Percentiles rank a stretch among this genome's conserved stretches.
Evolutionary conservation across 2,113 vertebrate genomes (phyloP).

Genomic region (Scartelaos histophorus): DNA sequence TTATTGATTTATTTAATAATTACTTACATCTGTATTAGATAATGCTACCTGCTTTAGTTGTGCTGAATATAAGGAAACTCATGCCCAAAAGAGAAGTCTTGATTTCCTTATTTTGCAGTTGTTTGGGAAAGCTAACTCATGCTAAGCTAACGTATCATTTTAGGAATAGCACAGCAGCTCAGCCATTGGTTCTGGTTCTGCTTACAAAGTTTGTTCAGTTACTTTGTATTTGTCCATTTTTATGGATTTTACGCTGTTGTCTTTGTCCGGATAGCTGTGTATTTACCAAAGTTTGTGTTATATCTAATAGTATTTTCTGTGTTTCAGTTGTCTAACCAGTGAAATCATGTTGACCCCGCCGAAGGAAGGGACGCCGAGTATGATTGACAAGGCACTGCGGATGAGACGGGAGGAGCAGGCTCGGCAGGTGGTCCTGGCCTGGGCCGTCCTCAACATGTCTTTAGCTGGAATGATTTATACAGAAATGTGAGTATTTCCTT

Average conservation of each 20-base stretch:
- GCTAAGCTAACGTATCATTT: conserved; percentile 19
- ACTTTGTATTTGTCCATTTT: neutral
- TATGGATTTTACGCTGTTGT: neutral
- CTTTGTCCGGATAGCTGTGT: neutral
- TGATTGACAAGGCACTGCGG: conserved; percentile 88
- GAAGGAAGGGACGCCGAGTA: conserved; percentile 72
- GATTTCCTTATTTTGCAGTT: neutral
- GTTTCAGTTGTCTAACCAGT: conserved; percentile 23
- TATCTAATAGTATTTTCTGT: neutral
- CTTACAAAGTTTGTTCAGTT: neutral
- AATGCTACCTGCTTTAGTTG: neutral
- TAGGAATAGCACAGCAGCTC: conserved; percentile 20
- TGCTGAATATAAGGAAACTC: neutral
- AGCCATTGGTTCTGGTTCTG: neutral
- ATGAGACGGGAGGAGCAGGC: conserved; percentile 89
- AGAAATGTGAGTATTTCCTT: conserved; percentile 83
- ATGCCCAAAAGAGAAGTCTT: neutral
- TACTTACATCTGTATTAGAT: neutral
- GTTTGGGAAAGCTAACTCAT: conserved; percentile 32
- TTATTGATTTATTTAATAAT: neutral
- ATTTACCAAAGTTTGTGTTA: too few relatives aligned
- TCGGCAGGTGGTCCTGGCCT: conserved; percentile 87
- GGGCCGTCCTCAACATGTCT: conserved; percentile 91
- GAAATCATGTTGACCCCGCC: conserved; percentile 73
- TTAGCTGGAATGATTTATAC: conserved; percentile 94